Evolutionary conservation across 2,888 invertebrate species (phyloP).

Genomic region (Melanchra persicariae): DNA sequence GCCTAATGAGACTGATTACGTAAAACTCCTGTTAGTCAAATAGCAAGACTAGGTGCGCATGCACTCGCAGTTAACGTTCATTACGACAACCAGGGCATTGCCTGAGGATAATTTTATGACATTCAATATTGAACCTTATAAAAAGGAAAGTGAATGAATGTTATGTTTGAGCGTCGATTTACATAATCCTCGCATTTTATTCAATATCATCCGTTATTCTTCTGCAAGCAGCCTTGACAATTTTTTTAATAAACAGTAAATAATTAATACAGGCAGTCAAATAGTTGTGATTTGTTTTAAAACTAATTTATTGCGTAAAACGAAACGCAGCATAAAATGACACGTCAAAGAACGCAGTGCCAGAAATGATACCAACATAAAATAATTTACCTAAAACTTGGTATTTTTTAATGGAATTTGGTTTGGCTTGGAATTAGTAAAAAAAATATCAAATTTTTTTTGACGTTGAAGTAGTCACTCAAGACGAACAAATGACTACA

Average conservation of each 20-base stretch:
- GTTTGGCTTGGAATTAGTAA: not conserved
- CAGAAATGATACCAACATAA: slow-evolving; percentile 23
- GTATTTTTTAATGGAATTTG: not conserved
- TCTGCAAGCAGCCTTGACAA: too few relatives aligned
- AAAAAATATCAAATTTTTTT: not conserved
- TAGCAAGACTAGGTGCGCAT: too few relatives aligned
- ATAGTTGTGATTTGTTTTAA: too few relatives aligned
- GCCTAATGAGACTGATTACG: too few relatives aligned
- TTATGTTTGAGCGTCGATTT: too few relatives aligned
- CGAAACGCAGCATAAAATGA: slow-evolving; percentile 18
- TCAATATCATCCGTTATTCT: too few relatives aligned
- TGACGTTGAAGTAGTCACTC: not conserved
- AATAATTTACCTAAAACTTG: slow-evolving; percentile 9
- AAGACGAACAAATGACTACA: too few relatives aligned
- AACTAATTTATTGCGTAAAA: not conserved
- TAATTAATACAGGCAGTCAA: too few relatives aligned
- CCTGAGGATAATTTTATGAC: not conserved
- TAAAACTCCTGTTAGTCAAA: too few relatives aligned
- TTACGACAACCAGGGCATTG: not conserved
- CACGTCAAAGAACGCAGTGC: slow-evolving; percentile 32
- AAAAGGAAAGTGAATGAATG: too few relatives aligned
- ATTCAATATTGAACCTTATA: not conserved
- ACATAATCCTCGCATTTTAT: too few relatives aligned
- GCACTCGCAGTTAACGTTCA: not conserved
- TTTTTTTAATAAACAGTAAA: too few relatives aligned